Conservation (phyloP, 2,797 vertebrate species). For the Zonotrichia albicollis region DNA sequence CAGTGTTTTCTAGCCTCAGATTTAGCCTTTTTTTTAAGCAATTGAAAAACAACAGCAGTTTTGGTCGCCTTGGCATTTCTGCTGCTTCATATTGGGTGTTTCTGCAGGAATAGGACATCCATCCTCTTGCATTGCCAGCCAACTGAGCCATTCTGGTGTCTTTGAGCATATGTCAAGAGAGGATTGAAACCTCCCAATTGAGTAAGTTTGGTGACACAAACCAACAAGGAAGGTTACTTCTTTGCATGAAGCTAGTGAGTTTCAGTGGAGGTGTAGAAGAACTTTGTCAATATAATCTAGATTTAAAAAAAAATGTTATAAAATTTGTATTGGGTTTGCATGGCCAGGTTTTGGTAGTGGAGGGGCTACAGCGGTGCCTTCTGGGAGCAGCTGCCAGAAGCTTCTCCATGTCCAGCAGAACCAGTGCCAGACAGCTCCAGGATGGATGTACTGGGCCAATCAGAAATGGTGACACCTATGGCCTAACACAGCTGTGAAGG, state of each 20-base stretch:
- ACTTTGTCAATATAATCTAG: background rate
- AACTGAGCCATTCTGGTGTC: background rate
- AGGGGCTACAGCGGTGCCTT: background rate
- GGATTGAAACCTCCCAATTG: background rate
- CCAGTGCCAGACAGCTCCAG: background rate
- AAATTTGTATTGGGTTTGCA: background rate
- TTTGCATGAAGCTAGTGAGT: background rate
- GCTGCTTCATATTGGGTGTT: background rate
- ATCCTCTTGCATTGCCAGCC: background rate
- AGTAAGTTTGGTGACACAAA: background rate
- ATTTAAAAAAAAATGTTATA: rapidly evolving
- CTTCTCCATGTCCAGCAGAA: background rate
- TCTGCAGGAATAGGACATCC: background rate
- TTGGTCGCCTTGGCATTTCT: background rate
- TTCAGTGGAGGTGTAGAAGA: background rate
- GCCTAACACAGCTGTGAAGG: background rate
- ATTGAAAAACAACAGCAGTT: background rate
- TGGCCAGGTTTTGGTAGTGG: background rate
- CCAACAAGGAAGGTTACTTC: background rate
- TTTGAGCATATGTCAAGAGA: background rate
- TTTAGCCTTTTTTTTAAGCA: background rate
- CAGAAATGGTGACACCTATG: background rate
- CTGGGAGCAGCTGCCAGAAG: background rate
- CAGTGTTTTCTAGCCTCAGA: background rate
- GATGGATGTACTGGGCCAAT: rapidly evolving